phyloP scores from a whole-genome alignment of 2,888 invertebrate genomes.

The Galerucella calmariensis region DNA sequence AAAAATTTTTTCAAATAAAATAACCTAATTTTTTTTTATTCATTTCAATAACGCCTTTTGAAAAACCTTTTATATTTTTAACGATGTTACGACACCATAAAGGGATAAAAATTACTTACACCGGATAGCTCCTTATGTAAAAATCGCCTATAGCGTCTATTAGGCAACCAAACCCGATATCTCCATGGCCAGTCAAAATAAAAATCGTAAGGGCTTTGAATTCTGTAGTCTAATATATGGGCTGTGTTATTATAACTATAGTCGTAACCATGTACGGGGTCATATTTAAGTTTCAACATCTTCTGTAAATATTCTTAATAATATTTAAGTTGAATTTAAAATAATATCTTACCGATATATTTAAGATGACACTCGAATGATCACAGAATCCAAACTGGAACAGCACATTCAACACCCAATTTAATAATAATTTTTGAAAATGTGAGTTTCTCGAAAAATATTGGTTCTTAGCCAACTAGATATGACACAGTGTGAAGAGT shows the following conservation, averaged over 20 bases:
- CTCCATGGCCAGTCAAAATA: slow-evolving; percentile 54
- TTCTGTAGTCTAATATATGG: slow-evolving; percentile 50
- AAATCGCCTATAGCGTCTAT: slow-evolving; percentile 49
- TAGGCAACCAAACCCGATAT: slow-evolving; percentile 48
- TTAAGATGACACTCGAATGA: slow-evolving; percentile 15
- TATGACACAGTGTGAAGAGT: neutral
- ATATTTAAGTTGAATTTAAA: no score
- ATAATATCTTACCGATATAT: neutral
- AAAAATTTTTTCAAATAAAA: neutral
- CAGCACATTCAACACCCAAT: neutral
- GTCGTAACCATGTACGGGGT: slow-evolving; percentile 52
- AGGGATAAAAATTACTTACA: slow-evolving; percentile 47
- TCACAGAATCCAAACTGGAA: slow-evolving; percentile 7
- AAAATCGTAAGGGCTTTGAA: slow-evolving; percentile 49
- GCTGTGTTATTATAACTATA: slow-evolving; percentile 47
- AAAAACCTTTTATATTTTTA: slow-evolving; percentile 9
- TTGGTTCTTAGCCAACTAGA: slow-evolving; percentile 41
- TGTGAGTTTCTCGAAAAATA: slow-evolving; percentile 28
- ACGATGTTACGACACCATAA: slow-evolving; percentile 14
- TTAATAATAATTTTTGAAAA: slow-evolving; percentile 34
- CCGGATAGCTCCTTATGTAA: slow-evolving; percentile 48
- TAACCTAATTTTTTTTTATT: no score
- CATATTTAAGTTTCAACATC: slow-evolving; percentile 53
- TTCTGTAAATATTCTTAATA: slow-evolving; percentile 45
- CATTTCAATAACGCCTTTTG: slow-evolving; percentile 13